A percentile compares a stretch with the other conserved stretches of the same genome.
Conservation (phyloP, 2,797 vertebrate species). For the Sphenopsis melanotis region DNA sequence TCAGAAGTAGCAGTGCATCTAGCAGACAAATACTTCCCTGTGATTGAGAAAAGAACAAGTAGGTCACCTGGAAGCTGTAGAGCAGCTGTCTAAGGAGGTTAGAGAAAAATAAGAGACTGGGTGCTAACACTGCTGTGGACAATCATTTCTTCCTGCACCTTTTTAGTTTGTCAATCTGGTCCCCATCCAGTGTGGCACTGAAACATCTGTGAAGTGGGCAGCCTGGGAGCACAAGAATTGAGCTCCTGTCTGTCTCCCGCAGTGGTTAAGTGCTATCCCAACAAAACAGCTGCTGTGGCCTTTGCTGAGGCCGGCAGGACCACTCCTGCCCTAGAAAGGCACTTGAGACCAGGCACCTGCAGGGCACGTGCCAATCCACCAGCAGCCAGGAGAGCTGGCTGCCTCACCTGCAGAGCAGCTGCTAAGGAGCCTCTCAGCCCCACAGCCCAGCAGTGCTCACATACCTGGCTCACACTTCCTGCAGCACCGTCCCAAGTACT, state of each 20-base stretch:
- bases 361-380: neutral
- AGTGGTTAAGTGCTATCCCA: neutral
- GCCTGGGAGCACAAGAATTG: neutral
- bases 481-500: conserved; percentile 68
- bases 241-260: neutral
- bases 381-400: neutral
- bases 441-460: neutral
- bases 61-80: neutral
- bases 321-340: neutral
- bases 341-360: neutral
- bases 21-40: conserved; percentile 80
- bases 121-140: neutral
- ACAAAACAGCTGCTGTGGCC: neutral
- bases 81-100: neutral
- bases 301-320: neutral
- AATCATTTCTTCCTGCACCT: neutral
- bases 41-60: neutral
- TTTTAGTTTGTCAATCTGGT: neutral
- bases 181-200: neutral
- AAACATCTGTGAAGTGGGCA: neutral
- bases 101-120: neutral
- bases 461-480: conserved; percentile 79
- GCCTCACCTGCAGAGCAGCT: neutral
- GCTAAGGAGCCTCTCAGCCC: neutral
- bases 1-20: conserved; percentile 75